These are phyloP conservation scores for Drosophila fulvimacula DNA, from an alignment of 2,888 invertebrate genomes.

Conservation along the genomic window DNA sequence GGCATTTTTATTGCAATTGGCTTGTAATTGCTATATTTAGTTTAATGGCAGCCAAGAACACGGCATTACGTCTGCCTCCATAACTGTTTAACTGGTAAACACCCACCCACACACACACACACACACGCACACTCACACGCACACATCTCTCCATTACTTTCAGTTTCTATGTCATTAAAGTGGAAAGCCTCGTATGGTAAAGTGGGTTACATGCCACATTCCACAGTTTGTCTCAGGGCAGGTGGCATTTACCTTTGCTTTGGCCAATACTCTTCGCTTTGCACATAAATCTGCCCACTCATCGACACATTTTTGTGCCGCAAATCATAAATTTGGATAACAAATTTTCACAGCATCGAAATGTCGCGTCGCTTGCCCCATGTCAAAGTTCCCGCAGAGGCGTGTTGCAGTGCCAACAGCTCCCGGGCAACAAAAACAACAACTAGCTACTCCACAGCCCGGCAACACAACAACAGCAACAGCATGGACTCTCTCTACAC, in stretches of 20 bases:
- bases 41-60: slow-evolving; percentile 68
- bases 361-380: slow-evolving; percentile 42
- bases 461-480: slow-evolving; percentile 33
- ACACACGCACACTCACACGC: slow-evolving; percentile 32
- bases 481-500: slow-evolving; percentile 61
- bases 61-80: slow-evolving; percentile 51
- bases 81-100: slow-evolving; percentile 31
- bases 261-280: not conserved
- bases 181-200: slow-evolving; percentile 61
- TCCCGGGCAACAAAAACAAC: slow-evolving; percentile 68
- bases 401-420: slow-evolving; percentile 73
- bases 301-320: slow-evolving; percentile 66
- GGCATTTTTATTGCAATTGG: slow-evolving; percentile 78
- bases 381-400: slow-evolving; percentile 69
- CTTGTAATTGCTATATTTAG: slow-evolving; percentile 77
- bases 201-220: slow-evolving; percentile 62
- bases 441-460: slow-evolving; percentile 33
- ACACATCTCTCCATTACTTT: slow-evolving; percentile 66
- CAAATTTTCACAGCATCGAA: slow-evolving; percentile 70
- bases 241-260: slow-evolving; percentile 7
- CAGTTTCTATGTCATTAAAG: slow-evolving; percentile 79
- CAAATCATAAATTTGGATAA: slow-evolving; percentile 57
- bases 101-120: slow-evolving; percentile 19
- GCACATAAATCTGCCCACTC: slow-evolving; percentile 63
- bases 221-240: slow-evolving; percentile 12